Percentiles rank a stretch among this genome's conserved stretches.
These are phyloP conservation scores for Athalia circularis DNA, from an alignment of 2,888 invertebrate genomes.

Conservation along the genomic window DNA sequence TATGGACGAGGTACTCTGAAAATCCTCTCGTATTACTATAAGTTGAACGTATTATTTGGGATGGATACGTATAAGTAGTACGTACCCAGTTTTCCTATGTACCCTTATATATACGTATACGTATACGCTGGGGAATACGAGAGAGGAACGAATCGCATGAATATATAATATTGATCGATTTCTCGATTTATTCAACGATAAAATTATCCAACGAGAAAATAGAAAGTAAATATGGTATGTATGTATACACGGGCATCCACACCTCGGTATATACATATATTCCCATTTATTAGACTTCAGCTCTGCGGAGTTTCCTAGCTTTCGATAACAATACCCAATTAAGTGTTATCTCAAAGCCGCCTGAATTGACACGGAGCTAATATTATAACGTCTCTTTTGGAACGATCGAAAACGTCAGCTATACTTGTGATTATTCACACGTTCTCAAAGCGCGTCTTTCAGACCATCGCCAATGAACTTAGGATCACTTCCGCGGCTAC, in stretches of 20 bases:
- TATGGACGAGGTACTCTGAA: no score
- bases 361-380: conserved; percentile 22
- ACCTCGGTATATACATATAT: no score
- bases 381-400: conserved; percentile 17
- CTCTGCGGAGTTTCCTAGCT: background rate
- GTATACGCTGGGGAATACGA: no score
- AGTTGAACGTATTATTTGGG: background rate
- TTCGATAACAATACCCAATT: conserved; percentile 27
- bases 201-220: conserved; percentile 15
- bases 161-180: conserved; percentile 31
- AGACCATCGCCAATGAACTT: no score
- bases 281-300: background rate
- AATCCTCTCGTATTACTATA: no score
- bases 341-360: conserved; percentile 29
- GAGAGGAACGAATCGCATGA: conserved; percentile 6
- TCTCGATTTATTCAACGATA: conserved; percentile 22
- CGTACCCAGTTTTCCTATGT: background rate
- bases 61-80: background rate
- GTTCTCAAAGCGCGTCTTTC: no score
- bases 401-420: conserved; percentile 7
- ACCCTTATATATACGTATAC: no score
- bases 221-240: background rate
- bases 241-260: background rate
- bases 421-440: conserved; percentile 2
- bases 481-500: no score